Conservation (phyloP, 2,888 invertebrate genomes). For the Eilema caniola region DNA sequence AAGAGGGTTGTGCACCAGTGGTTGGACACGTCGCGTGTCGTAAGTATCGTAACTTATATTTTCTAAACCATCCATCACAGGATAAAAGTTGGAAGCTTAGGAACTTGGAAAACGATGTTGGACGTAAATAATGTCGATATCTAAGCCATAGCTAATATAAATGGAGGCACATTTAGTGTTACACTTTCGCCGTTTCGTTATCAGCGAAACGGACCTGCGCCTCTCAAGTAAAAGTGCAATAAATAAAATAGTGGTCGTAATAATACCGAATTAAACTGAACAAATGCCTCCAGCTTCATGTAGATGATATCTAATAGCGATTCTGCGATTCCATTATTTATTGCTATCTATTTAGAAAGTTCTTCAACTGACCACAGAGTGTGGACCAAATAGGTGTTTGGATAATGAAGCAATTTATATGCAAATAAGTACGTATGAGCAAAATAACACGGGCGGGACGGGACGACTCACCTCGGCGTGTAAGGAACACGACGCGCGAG, state of each 20-base stretch:
- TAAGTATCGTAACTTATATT: background rate
- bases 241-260: constrained; percentile 14
- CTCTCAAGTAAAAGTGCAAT: constrained; percentile 17
- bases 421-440: constrained; percentile 18
- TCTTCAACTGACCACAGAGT: constrained; percentile 6
- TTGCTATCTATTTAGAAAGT: constrained; percentile 20
- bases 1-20: background rate
- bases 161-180: background rate
- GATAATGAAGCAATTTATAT: constrained; percentile 23
- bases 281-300: constrained; percentile 15
- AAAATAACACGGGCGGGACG: constrained; percentile 12
- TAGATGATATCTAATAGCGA: constrained; percentile 17
- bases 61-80: background rate
- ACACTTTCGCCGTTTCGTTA: constrained; percentile 15
- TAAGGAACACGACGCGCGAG: constrained; percentile 13
- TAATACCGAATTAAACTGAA: constrained; percentile 11
- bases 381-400: background rate
- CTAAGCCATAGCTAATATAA: background rate
- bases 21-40: no score
- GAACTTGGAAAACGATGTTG: background rate
- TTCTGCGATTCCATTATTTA: constrained; percentile 14
- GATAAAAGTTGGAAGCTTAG: background rate
- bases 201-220: constrained; percentile 6
- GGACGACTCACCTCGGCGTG: constrained; percentile 7
- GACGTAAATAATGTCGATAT: background rate